These are phyloP conservation scores for Drosophila pseudoananassae DNA, from an alignment of 1,140 invertebrate species.

Conservation along the genomic window DNA sequence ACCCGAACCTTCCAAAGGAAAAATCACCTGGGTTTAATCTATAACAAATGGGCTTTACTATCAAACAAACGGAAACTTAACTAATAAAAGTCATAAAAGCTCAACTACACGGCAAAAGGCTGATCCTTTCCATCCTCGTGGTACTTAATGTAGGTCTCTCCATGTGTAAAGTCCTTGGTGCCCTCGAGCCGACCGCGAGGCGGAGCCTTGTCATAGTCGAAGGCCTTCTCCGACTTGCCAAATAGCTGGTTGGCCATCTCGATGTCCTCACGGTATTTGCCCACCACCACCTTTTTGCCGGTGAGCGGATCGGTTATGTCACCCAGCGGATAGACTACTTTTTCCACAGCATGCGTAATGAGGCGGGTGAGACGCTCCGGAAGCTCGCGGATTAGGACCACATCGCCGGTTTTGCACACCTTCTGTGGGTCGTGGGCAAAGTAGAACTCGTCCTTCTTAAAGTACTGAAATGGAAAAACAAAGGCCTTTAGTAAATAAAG, in stretches of 20 bases:
- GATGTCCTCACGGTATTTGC: slow-evolving; percentile 90
- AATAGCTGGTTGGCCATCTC: slow-evolving; percentile 88
- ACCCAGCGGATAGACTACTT: slow-evolving; percentile 92
- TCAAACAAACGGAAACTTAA: slow-evolving; percentile 46
- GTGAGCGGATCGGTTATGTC: slow-evolving; percentile 93
- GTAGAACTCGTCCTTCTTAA: slow-evolving; percentile 88
- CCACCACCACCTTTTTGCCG: slow-evolving; percentile 90
- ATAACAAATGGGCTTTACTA: slow-evolving; percentile 32
- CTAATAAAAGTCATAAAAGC: slow-evolving; percentile 38
- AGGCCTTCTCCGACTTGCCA: slow-evolving; percentile 88
- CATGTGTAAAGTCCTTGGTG: slow-evolving; percentile 91
- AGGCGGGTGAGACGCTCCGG: slow-evolving; percentile 89
- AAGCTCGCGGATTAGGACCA: slow-evolving; percentile 90
- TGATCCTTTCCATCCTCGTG: slow-evolving; percentile 90
- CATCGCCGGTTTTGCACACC: slow-evolving; percentile 91
- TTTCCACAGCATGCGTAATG: slow-evolving; percentile 91
- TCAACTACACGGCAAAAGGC: slow-evolving; percentile 86
- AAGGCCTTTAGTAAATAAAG: background rate
- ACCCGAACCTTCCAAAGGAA: background rate
- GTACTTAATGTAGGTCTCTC: slow-evolving; percentile 90
- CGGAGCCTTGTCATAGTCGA: slow-evolving; percentile 91
- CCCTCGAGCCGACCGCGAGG: slow-evolving; percentile 92
- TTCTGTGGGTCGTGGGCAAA: slow-evolving; percentile 92
- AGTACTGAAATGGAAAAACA: slow-evolving; percentile 88
- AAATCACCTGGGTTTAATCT: background rate